A percentile compares a stretch with the other conserved stretches of the same genome.
These are phyloP conservation scores for Phoenicopterus ruber DNA, from an alignment of 2,113 vertebrate genomes.

Conservation along the genomic window DNA sequence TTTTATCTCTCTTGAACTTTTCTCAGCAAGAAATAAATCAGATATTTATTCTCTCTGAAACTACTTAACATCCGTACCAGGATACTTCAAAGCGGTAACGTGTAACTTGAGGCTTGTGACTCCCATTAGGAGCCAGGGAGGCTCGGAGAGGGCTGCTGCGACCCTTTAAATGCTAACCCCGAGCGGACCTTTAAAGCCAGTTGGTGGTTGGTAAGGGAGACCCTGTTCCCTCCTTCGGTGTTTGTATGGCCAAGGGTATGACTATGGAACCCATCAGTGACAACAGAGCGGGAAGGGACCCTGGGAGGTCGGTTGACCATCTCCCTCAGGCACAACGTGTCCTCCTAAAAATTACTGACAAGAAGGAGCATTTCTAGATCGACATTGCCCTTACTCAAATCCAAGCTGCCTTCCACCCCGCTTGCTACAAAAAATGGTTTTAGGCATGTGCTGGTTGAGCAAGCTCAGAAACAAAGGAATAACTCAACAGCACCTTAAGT, in stretches of 20 bases:
- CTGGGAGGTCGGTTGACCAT: accelerated
- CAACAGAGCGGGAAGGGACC: background rate
- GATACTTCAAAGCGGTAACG: background rate
- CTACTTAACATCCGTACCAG: background rate
- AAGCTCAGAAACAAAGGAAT: background rate
- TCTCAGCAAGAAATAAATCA: slow-evolving; percentile 1
- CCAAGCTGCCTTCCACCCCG: background rate
- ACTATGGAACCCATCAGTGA: background rate
- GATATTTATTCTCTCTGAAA: background rate
- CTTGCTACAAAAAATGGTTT: background rate
- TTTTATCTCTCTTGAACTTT: background rate
- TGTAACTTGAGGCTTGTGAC: background rate
- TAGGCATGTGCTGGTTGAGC: background rate
- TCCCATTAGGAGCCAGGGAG: background rate
- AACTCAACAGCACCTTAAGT: background rate
- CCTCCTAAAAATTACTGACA: background rate
- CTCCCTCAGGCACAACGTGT: background rate
- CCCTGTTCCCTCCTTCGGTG: background rate
- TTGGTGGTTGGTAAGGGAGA: background rate
- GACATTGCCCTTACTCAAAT: background rate
- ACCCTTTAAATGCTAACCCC: background rate
- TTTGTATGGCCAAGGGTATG: background rate
- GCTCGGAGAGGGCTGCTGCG: background rate
- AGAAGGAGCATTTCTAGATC: background rate
- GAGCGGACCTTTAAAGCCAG: background rate